These are phyloP conservation scores for Cephus sareptanus DNA, from an alignment of 2,888 invertebrate species.

Conservation along the genomic window DNA sequence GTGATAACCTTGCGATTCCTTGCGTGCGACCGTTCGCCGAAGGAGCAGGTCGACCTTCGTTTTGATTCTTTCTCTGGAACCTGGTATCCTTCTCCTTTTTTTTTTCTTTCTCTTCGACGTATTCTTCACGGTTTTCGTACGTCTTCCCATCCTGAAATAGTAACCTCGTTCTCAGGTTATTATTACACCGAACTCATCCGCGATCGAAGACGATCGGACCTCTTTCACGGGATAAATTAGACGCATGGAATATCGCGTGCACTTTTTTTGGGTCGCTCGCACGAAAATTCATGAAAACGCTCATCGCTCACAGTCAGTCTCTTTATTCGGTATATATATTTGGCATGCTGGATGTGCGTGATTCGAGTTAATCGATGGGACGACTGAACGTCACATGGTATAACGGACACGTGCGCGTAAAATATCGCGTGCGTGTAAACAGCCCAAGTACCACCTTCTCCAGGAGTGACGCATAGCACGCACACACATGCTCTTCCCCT, in stretches of 20 bases:
- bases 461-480: background rate
- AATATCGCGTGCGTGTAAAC: background rate
- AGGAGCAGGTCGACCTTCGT: background rate
- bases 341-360: background rate
- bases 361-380: background rate
- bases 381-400: background rate
- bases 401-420: background rate
- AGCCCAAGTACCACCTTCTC: background rate
- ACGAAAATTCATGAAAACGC: background rate
- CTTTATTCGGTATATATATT: background rate
- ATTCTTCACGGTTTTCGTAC: background rate
- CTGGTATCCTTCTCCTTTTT: background rate
- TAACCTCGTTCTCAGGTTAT: background rate
- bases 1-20: background rate
- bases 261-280: background rate
- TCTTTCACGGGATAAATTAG: background rate
- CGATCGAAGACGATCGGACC: background rate
- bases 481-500: background rate
- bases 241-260: background rate
- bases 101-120: background rate
- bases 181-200: background rate
- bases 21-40: background rate
- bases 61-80: background rate
- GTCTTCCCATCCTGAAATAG: background rate
- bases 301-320: background rate